A percentile compares a stretch with the other conserved stretches of the same genome.
phyloP scores from a whole-genome alignment of 2,888 invertebrate species.

The Branchellion lobata region DNA sequence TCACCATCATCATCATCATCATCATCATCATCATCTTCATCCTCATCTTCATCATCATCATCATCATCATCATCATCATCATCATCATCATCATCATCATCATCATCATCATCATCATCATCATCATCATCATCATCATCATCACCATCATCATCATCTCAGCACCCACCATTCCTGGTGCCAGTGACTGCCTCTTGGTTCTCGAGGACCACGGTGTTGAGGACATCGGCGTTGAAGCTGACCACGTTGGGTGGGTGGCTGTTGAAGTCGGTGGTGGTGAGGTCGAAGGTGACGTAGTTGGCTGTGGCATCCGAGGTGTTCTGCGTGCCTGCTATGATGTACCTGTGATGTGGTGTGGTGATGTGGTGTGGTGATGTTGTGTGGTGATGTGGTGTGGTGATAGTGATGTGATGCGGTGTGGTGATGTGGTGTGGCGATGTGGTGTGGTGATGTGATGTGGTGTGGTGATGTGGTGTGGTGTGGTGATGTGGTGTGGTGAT shows the following conservation, averaged over 20 bases:
- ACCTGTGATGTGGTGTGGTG: slow-evolving; percentile 50
- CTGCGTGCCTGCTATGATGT: slow-evolving; percentile 61
- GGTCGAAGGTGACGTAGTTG: slow-evolving; percentile 61
- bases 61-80: slow-evolving; percentile 20
- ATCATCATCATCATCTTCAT: slow-evolving; percentile 11
- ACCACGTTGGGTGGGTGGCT: slow-evolving; percentile 59
- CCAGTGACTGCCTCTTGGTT: slow-evolving; percentile 62
- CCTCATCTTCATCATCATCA: neutral
- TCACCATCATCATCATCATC: neutral
- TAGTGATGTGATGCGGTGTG: no score
- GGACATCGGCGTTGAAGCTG: slow-evolving; percentile 59
- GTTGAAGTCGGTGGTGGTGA: slow-evolving; percentile 55
- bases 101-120: slow-evolving; percentile 45
- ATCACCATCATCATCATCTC: slow-evolving; percentile 45
- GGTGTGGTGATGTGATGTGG: no score
- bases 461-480: no score
- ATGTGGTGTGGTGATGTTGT: no score
- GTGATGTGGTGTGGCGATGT: no score
- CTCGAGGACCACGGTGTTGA: slow-evolving; percentile 59
- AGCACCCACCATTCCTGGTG: slow-evolving; percentile 55
- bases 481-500: no score
- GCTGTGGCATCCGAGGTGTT: slow-evolving; percentile 61
- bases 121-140: slow-evolving; percentile 45
- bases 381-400: no score
- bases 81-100: slow-evolving; percentile 45